Evolutionary conservation across 30 jellyfish, hydroid and myxozoan species (phyloP).

Genomic region (Catostylus mosaicus): DNA sequence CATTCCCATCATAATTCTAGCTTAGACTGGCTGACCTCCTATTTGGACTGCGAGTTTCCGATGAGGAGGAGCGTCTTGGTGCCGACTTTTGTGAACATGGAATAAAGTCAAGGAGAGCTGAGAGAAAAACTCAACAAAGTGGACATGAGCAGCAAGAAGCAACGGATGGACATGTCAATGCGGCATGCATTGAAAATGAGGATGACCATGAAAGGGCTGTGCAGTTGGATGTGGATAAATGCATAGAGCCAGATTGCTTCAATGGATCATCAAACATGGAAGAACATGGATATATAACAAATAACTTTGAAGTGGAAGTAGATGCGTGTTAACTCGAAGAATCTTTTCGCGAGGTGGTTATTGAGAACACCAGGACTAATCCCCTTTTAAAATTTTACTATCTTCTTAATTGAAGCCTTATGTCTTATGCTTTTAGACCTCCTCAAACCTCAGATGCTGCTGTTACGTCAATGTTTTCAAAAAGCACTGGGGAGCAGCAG

Average conservation of each 20-base stretch:
- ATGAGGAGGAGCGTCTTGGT: constrained; percentile 78
- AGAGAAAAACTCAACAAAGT: too few relatives aligned
- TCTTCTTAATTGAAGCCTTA: too few relatives aligned
- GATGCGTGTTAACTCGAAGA: background rate
- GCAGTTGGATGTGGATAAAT: background rate
- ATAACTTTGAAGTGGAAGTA: background rate
- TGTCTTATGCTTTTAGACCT: too few relatives aligned
- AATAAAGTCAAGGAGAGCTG: constrained; percentile 13
- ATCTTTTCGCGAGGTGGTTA: too few relatives aligned
- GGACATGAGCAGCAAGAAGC: background rate
- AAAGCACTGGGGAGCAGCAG: too few relatives aligned
- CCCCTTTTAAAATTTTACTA: too few relatives aligned
- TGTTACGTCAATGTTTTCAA: too few relatives aligned
- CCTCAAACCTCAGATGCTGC: too few relatives aligned
- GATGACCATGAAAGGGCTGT: background rate
- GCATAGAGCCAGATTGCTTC: background rate
- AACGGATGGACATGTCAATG: background rate
- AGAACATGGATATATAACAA: background rate
- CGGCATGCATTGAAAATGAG: constrained; percentile 2
- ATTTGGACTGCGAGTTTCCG: constrained; percentile 69
- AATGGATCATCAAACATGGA: background rate
- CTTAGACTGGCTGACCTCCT: constrained; percentile 62
- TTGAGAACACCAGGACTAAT: too few relatives aligned
- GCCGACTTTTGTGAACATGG: constrained; percentile 95
- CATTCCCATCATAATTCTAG: too few relatives aligned